phyloP scores from a whole-genome alignment of 2,797 vertebrate genomes.

The Enteromius argenteus region DNA sequence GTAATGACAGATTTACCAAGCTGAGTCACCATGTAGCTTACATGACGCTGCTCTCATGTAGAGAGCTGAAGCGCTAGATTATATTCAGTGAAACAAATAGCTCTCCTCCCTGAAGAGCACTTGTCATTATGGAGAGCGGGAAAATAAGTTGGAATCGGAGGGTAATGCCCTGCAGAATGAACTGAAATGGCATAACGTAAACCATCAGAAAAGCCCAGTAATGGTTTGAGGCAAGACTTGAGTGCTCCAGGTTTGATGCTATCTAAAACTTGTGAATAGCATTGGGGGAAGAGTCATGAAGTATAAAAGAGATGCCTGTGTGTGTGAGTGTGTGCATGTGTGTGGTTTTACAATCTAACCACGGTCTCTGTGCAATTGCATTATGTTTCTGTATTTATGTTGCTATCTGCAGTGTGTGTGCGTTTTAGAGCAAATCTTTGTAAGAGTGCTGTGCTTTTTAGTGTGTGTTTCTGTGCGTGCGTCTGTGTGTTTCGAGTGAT shows the following conservation, averaged over 20 bases:
- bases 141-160: constrained; percentile 44
- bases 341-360: constrained; percentile 28
- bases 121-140: constrained; percentile 70
- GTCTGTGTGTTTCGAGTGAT: constrained; percentile 59
- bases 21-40: constrained; percentile 83
- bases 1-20: constrained; percentile 85
- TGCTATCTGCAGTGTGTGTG: constrained; percentile 28
- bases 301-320: constrained; percentile 36
- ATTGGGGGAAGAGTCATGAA: constrained; percentile 39
- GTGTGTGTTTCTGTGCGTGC: constrained; percentile 68
- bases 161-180: constrained; percentile 44
- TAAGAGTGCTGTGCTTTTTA: constrained; percentile 22
- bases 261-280: constrained; percentile 54
- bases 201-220: constrained; percentile 45
- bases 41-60: constrained; percentile 73
- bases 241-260: constrained; percentile 52
- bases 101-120: constrained; percentile 80
- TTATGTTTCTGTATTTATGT: constrained; percentile 29
- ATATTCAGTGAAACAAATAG: constrained; percentile 74
- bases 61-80: constrained; percentile 78
- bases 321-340: constrained; percentile 12
- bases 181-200: constrained; percentile 41
- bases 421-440: constrained; percentile 7
- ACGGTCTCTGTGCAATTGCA: constrained; percentile 25
- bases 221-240: constrained; percentile 47